Base-by-base conservation (phyloP, 2,888 invertebrate genomes). In the Diadromus collaris region DNA sequence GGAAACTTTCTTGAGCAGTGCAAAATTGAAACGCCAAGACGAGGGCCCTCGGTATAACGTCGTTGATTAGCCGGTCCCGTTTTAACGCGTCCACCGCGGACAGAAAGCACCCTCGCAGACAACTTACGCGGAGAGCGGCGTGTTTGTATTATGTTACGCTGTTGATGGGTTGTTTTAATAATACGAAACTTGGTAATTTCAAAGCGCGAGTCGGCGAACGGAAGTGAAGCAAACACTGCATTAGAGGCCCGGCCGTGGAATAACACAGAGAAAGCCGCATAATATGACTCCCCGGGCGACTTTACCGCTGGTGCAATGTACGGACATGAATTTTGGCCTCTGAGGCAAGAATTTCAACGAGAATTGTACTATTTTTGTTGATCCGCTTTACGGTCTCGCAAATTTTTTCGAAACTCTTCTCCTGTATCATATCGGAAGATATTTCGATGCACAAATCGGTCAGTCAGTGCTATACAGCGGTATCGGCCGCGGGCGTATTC, bases 131-230 rank as follows among this genome's bases (percentile, higher is more conserved):
- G 32, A 32, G 24, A 34, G 44, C 13, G 13, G n/a, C 27, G 34
- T 13, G 46, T 38, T 21, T 24, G 44, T 24, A 73, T 58, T 65
- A 58, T 27, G 56, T 54, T 32, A 38, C 56, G 44, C 10, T 65
- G 56, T 34, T 46, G 41, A 41, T 48, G 56, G 21, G n/a, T 58
- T 29, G 38, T 21, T 58, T 56, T 32, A 64, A 64, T 58, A 56
- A 56, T 19, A 56, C 44, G 64, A 58, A 73, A 58, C 58, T 73
- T 65, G 58, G 46, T 16, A 73, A 73, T 73, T 29, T 65, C 58
- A 44, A 56, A 64, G 13, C 63, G 1, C 9, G 32, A 13, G 41
- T 61, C 64, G 29, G 44, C 56, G 34, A 65, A 34, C 44, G 56
- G 6, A n/a, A 29, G 21, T 29, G 44, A 44, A 46, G 44, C 65